phyloP scores from a whole-genome alignment of 1,140 invertebrate species.

The Heliconius melpomene region DNA sequence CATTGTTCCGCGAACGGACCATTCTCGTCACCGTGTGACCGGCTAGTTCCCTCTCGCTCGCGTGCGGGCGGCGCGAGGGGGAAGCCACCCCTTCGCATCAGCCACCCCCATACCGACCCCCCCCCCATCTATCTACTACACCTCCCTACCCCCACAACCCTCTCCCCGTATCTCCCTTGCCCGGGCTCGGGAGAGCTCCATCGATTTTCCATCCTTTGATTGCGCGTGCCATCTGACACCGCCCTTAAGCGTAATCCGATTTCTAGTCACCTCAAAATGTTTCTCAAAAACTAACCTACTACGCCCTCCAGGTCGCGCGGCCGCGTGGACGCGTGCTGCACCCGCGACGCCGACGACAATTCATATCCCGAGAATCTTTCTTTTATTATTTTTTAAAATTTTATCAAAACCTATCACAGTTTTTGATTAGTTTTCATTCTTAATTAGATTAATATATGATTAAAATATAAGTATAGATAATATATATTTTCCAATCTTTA shows the following conservation, averaged over 20 bases:
- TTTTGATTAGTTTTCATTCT: conserved; percentile 81
- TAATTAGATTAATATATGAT: conserved; percentile 80
- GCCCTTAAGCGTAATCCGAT: conserved; percentile 56
- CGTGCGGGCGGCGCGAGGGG: conserved; percentile 32
- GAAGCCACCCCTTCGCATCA: conserved; percentile 12
- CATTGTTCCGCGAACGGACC: conserved; percentile 70
- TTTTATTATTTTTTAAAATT: conserved; percentile 77
- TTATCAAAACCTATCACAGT: conserved; percentile 82
- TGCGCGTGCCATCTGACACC: conserved; percentile 49
- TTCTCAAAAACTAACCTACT: conserved; percentile 78
- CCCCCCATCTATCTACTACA: not conserved
- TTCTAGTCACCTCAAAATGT: conserved; percentile 66
- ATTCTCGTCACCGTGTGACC: conserved; percentile 42
- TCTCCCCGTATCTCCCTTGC: conserved; percentile 37
- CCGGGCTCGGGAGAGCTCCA: conserved; percentile 56
- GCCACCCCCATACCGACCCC: not conserved
- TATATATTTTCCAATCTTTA: conserved; percentile 80
- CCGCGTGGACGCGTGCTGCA: conserved; percentile 16
- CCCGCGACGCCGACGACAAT: conserved; percentile 32
- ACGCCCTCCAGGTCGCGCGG: conserved; percentile 39
- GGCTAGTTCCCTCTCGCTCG: conserved; percentile 38
- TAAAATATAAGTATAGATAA: conserved; percentile 81
- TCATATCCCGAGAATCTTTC: conserved; percentile 52
- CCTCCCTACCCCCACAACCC: not conserved
- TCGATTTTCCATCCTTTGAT: conserved; percentile 66